Conservation (phyloP, 2,113 vertebrate species). For the Rynchops niger region DNA sequence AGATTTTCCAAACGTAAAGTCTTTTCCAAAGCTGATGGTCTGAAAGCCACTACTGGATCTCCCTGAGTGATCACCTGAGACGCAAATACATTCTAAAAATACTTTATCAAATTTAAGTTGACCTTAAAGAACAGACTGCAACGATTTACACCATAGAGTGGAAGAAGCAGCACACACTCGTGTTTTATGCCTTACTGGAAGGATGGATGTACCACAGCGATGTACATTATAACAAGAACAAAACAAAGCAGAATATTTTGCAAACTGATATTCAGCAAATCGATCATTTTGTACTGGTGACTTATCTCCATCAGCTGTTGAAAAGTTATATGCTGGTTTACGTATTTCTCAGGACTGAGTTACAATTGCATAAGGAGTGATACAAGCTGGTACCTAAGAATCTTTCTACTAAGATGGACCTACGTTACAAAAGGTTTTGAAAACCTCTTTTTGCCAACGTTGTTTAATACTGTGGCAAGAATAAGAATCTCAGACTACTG, state of each 20-base stretch:
- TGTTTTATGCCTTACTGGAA: background rate
- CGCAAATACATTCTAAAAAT: background rate
- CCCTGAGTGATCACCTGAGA: background rate
- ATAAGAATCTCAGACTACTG: background rate
- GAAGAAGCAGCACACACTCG: background rate
- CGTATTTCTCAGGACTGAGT: background rate
- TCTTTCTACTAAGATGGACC: background rate
- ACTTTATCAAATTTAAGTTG: background rate
- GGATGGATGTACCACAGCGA: background rate
- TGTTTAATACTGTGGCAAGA: background rate
- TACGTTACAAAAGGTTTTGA: background rate
- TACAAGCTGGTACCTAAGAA: background rate
- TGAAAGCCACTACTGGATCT: background rate
- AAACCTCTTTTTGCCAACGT: background rate
- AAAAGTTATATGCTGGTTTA: background rate
- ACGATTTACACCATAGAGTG: background rate
- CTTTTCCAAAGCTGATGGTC: background rate
- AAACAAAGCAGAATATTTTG: background rate
- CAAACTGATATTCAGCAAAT: background rate
- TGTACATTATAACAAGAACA: background rate
- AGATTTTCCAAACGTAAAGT: background rate
- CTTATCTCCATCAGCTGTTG: background rate
- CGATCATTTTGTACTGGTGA: background rate
- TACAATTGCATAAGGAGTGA: background rate
- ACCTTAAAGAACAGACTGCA: background rate